A percentile compares a stretch with the other conserved stretches of the same genome.
phyloP scores from a whole-genome alignment of 2,888 invertebrate species.

The Cephonodes hylas region DNA sequence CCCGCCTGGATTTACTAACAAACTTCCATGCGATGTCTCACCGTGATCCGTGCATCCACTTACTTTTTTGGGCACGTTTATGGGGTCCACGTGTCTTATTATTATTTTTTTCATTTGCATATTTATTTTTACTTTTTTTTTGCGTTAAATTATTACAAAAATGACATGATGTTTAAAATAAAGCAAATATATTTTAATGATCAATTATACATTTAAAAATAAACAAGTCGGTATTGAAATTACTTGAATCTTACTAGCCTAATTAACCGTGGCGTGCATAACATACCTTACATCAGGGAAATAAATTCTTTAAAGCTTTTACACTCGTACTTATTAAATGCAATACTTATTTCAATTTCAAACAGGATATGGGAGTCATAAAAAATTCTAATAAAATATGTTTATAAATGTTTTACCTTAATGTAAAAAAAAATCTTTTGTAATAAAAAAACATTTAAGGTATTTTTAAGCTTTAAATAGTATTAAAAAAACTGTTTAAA shows the following conservation, averaged over 20 bases:
- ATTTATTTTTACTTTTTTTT: slow-evolving; percentile 7
- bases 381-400: no score
- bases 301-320: background rate
- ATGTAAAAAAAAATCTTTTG: no score
- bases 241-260: background rate
- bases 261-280: background rate
- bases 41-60: slow-evolving; percentile 72
- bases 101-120: background rate
- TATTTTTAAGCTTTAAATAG: no score
- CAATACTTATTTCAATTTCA: background rate
- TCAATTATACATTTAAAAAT: background rate
- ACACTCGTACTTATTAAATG: background rate
- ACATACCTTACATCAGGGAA: background rate
- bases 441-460: no score
- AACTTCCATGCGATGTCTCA: slow-evolving; percentile 69
- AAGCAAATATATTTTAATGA: background rate
- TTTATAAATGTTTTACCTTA: no score
- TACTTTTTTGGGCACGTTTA: slow-evolving; percentile 42
- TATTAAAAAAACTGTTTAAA: no score
- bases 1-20: slow-evolving; percentile 76
- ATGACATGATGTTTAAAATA: no score
- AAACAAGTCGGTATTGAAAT: background rate
- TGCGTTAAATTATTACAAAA: slow-evolving; percentile 14
- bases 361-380: no score
- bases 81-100: background rate